Conservation (phyloP, 2,113 vertebrate genomes). For the Leuciscus idus region DNA sequence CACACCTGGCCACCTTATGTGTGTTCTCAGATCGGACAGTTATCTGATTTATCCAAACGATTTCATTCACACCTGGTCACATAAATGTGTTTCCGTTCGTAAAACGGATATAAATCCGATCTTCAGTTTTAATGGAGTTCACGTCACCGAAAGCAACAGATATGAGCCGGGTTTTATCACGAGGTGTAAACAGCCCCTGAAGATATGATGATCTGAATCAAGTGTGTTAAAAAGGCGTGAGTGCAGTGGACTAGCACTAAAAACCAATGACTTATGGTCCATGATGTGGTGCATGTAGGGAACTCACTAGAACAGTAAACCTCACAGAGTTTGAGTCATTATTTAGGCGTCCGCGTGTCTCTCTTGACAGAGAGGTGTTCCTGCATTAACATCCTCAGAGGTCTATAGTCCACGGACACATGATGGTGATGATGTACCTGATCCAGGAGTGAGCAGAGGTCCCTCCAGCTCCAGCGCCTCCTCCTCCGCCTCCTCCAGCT, state of each 20-base stretch:
- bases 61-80: too few relatives aligned
- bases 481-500: slow-evolving; percentile 92
- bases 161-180: too few relatives aligned
- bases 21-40: too few relatives aligned
- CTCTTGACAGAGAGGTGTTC: not conserved
- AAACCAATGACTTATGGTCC: not conserved
- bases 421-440: slow-evolving; percentile 74
- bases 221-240: not conserved
- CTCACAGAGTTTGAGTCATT: not conserved
- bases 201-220: not conserved
- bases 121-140: too few relatives aligned
- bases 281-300: not conserved
- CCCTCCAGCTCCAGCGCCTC: slow-evolving; percentile 91
- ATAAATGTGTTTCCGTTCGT: too few relatives aligned
- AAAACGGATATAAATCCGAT: too few relatives aligned
- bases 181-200: too few relatives aligned
- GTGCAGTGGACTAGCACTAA: not conserved
- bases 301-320: not conserved
- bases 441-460: slow-evolving; percentile 92
- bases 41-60: too few relatives aligned
- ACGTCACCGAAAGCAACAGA: too few relatives aligned
- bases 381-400: not conserved
- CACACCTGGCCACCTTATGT: too few relatives aligned
- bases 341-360: not conserved
- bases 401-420: not conserved